Evolutionary conservation across 2,888 invertebrate species (phyloP).

Genomic region (Amblyjoppa fuscipennis): DNA sequence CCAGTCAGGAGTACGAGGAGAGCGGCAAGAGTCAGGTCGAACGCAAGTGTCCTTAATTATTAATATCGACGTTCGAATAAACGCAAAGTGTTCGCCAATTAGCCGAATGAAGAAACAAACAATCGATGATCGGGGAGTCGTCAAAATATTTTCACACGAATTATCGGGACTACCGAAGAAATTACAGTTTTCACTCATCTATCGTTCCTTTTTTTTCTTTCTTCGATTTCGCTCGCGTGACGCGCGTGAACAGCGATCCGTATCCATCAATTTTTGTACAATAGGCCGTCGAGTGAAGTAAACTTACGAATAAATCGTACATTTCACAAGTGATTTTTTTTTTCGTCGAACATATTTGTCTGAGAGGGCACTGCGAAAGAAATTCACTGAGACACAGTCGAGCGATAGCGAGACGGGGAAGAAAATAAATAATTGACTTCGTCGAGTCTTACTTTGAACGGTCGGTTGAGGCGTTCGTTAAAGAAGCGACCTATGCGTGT

Average conservation of each 20-base stretch:
- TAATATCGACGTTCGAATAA: not conserved
- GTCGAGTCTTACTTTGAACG: not conserved
- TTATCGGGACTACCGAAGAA: not conserved
- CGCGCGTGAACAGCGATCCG: constrained; percentile 1
- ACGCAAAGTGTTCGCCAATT: constrained; percentile 20
- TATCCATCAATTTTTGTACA: constrained; percentile 41
- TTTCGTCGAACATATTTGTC: not conserved
- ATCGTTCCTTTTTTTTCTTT: not conserved
- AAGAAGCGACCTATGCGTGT: not conserved
- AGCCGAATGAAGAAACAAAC: not conserved
- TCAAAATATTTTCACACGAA: constrained; percentile 14
- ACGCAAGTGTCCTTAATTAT: constrained; percentile 93
- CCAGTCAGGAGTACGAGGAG: constrained; percentile 99
- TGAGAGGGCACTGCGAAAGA: not conserved
- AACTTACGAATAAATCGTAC: constrained; percentile 7
- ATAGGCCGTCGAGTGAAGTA: constrained; percentile 30
- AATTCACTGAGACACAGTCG: not conserved
- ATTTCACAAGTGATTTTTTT: not conserved
- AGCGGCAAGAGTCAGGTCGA: constrained; percentile 98
- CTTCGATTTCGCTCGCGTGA: constrained; percentile 8
- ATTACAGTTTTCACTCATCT: not conserved
- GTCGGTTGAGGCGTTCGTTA: not conserved
- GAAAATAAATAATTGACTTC: constrained; percentile 2
- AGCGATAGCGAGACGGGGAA: not conserved
- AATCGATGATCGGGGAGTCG: constrained; percentile 9